Conservation (phyloP, 2,797 vertebrate species). For the Toxotes lorentzi region DNA sequence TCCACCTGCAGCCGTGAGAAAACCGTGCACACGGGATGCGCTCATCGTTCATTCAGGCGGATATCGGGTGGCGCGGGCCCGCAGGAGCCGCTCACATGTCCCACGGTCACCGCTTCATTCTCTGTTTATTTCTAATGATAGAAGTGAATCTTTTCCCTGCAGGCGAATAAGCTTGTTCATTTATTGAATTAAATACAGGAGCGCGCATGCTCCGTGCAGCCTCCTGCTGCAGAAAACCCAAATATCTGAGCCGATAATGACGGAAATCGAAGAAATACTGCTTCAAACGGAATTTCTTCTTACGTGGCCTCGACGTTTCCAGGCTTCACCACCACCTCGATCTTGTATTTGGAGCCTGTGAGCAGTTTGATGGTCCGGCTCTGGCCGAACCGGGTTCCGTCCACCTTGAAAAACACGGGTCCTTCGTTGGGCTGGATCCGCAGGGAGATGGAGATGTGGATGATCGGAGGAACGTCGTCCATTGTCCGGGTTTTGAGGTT, state of each 20-base stretch:
- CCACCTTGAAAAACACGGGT: constrained; percentile 97
- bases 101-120: neutral
- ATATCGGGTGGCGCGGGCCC: constrained; percentile 39
- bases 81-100: neutral
- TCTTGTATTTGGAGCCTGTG: constrained; percentile 96
- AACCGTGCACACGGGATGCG: constrained; percentile 7
- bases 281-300: constrained; percentile 64
- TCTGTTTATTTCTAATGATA: fast-evolving
- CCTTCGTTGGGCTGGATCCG: constrained; percentile 97
- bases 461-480: constrained; percentile 92
- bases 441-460: constrained; percentile 92
- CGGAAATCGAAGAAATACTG: fast-evolving
- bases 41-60: constrained; percentile 61
- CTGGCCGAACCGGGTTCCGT: constrained; percentile 96
- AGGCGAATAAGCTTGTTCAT: too few relatives aligned
- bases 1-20: neutral
- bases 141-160: neutral
- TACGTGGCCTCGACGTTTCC: constrained; percentile 92
- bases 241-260: fast-evolving
- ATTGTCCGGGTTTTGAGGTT: constrained; percentile 71
- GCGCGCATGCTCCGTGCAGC: neutral
- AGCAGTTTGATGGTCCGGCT: constrained; percentile 97
- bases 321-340: constrained; percentile 93
- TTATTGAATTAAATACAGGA: neutral
- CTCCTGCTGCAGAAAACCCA: neutral